These are phyloP conservation scores for Cyphomyrus plagiostoma DNA, from an alignment of 2,113 vertebrate species.

Conservation along the genomic window DNA sequence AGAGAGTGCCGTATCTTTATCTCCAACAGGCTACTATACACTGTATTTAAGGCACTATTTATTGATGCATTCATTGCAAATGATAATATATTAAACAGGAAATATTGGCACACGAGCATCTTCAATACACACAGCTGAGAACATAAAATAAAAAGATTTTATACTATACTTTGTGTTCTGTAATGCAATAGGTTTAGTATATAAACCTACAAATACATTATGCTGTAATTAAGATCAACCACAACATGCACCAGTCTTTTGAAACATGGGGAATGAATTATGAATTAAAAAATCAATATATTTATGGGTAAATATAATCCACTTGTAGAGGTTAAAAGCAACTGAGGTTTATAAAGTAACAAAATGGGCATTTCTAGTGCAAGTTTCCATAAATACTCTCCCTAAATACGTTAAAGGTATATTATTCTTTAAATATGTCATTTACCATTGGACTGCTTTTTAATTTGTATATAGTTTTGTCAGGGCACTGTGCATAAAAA, in stretches of 20 bases:
- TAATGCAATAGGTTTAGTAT: not conserved
- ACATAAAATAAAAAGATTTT: not conserved
- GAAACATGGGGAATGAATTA: not conserved
- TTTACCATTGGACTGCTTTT: not conserved
- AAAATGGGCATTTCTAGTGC: not conserved
- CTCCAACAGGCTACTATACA: not conserved
- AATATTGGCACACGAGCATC: not conserved
- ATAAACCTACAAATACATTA: not conserved
- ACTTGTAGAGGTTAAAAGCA: not conserved
- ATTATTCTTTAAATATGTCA: not conserved
- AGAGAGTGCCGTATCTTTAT: not conserved
- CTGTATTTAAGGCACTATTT: not conserved
- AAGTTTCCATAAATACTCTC: not conserved
- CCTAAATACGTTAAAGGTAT: not conserved
- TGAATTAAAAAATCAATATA: not conserved
- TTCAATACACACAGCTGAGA: not conserved
- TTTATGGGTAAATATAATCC: not conserved
- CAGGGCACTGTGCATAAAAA: not conserved
- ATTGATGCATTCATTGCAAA: not conserved
- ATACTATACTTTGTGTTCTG: not conserved
- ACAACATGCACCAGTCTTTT: not conserved
- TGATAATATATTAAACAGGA: not conserved
- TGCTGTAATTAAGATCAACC: not conserved
- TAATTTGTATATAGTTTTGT: conserved; percentile 23
- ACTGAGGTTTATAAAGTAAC: not conserved